Evolutionary conservation across 1,140 invertebrate genomes (phyloP).

Genomic region (Diabrotica undecimpunctata): DNA sequence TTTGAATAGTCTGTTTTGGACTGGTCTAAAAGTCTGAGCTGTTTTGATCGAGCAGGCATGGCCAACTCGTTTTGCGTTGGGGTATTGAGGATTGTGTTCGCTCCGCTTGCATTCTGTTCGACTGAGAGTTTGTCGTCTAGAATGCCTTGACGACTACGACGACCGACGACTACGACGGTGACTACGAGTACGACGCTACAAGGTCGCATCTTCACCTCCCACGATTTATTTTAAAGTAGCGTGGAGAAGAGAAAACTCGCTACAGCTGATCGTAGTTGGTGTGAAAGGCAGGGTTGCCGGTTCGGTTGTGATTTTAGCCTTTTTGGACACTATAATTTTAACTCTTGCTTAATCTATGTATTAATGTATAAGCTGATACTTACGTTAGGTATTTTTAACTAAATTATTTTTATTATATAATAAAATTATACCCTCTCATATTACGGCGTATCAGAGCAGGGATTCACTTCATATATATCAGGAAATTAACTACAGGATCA

Average conservation of each 20-base stretch:
- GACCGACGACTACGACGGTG: neutral
- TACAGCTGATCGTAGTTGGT: neutral
- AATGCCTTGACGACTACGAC: constrained; percentile 1
- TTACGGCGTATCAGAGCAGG: too few species aligned
- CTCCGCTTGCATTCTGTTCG: too few species aligned
- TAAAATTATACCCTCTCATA: too few species aligned
- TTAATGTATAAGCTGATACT: too few species aligned
- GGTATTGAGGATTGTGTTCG: neutral
- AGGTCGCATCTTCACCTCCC: neutral
- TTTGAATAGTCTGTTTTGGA: neutral
- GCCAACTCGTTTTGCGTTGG: constrained; percentile 1
- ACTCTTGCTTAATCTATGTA: too few species aligned
- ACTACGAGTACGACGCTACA: neutral
- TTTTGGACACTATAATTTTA: too few species aligned
- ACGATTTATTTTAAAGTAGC: neutral
- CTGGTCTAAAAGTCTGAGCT: neutral
- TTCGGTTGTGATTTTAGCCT: neutral
- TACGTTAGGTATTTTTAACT: too few species aligned
- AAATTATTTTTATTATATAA: too few species aligned
- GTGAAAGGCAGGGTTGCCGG: neutral
- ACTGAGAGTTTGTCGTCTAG: neutral
- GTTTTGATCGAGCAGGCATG: neutral
- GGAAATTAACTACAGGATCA: too few species aligned
- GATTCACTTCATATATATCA: too few species aligned
- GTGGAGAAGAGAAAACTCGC: neutral